Conservation (phyloP, 2,113 vertebrate genomes). For the Delphinus delphis region DNA sequence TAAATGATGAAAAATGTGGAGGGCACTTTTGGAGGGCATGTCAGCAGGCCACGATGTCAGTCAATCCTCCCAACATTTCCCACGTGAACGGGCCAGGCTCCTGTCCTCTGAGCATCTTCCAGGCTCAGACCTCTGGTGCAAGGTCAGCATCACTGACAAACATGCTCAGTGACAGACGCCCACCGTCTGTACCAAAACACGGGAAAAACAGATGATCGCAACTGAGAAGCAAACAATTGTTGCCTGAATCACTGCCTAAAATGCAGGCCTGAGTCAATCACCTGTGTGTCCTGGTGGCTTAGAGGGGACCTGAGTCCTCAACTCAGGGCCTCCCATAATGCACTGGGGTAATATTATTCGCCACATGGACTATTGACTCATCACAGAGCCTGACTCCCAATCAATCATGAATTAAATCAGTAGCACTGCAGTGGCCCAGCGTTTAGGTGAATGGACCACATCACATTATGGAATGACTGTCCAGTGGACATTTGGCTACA, state of each 20-base stretch:
- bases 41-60: background rate
- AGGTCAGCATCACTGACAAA: background rate
- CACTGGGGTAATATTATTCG: fast-evolving
- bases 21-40: background rate
- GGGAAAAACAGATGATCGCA: background rate
- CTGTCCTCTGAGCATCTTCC: fast-evolving
- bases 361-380: fast-evolving
- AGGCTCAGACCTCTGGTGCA: background rate
- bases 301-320: background rate
- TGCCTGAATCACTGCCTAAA: background rate
- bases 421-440: fast-evolving
- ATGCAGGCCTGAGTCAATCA: no score
- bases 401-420: background rate
- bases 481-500: background rate
- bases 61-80: background rate
- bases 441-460: background rate
- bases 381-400: background rate
- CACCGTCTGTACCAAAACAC: background rate
- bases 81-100: background rate
- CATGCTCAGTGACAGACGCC: background rate
- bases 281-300: fast-evolving
- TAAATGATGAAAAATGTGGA: background rate
- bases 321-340: background rate
- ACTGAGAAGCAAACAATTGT: fast-evolving
- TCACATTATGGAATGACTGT: fast-evolving